Conservation (phyloP, 2,888 invertebrate genomes). For the Spilosoma lubricipeda region DNA sequence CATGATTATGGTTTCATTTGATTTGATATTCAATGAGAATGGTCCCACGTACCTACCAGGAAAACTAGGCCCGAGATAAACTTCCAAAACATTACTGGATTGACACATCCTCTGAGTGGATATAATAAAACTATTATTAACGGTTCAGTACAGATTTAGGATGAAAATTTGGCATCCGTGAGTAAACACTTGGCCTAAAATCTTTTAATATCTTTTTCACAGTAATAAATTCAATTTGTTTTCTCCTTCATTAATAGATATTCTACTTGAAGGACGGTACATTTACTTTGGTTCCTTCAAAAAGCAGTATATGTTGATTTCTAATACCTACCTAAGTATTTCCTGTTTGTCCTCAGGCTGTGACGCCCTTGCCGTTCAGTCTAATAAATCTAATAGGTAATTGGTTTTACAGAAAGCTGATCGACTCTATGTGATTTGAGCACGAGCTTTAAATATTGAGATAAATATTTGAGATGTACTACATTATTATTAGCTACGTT, state of each 20-base stretch:
- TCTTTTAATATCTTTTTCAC: constrained; percentile 48
- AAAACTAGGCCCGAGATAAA: constrained; percentile 74
- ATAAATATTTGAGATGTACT: constrained; percentile 46
- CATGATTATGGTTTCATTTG: constrained; percentile 78
- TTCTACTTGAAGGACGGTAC: constrained; percentile 76
- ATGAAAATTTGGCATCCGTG: constrained; percentile 62
- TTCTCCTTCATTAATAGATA: constrained; percentile 55
- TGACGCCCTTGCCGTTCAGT: constrained; percentile 60
- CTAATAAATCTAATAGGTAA: constrained; percentile 57
- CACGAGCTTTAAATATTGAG: constrained; percentile 44
- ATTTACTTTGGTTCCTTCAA: constrained; percentile 67
- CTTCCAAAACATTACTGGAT: constrained; percentile 38
- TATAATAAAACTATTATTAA: constrained; percentile 42
- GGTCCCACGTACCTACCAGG: constrained; percentile 81
- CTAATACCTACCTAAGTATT: constrained; percentile 50
- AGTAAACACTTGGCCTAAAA: constrained; percentile 61
- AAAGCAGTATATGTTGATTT: constrained; percentile 46
- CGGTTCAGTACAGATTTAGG: constrained; percentile 45
- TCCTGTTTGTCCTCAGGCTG: constrained; percentile 51
- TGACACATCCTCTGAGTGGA: constrained; percentile 33
- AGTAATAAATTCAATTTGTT: constrained; percentile 55
- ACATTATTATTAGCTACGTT: constrained; percentile 47
- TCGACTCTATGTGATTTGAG: constrained; percentile 52
- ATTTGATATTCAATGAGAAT: constrained; percentile 81
- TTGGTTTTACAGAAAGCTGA: constrained; percentile 41